These are phyloP conservation scores for Mythimna lalbum DNA, from an alignment of 2,888 invertebrate species.

Conservation along the genomic window DNA sequence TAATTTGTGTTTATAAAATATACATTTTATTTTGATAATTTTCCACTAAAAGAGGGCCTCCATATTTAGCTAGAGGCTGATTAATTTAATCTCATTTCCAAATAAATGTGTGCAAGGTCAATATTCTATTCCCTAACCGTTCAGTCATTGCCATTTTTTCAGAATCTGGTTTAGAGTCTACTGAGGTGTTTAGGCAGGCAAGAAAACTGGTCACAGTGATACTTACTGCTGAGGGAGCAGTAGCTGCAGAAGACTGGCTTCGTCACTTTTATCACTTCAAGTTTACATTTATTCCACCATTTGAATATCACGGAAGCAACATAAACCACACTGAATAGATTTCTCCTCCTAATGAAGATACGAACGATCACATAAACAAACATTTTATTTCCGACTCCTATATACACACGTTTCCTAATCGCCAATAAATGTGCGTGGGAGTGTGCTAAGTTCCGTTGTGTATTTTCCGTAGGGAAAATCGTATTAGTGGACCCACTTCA, in stretches of 20 bases:
- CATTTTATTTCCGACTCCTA: slow-evolving; percentile 8
- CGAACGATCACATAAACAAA: neutral
- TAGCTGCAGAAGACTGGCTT: too few relatives aligned
- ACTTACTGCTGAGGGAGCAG: neutral
- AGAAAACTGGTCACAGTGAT: too few relatives aligned
- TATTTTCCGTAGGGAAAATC: slow-evolving; percentile 69
- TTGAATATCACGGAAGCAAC: neutral
- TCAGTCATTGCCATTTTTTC: neutral
- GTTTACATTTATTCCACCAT: neutral
- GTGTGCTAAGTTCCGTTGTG: slow-evolving; percentile 58
- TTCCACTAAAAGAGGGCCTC: too few relatives aligned
- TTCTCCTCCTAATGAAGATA: neutral
- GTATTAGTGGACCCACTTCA: slow-evolving; percentile 63
- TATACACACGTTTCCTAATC: slow-evolving; percentile 35
- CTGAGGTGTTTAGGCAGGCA: neutral
- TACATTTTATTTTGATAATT: too few relatives aligned
- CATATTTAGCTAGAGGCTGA: neutral
- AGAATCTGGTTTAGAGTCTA: neutral
- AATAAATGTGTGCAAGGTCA: too few relatives aligned
- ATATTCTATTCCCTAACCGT: neutral
- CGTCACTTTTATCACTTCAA: too few relatives aligned
- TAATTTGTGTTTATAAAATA: too few relatives aligned
- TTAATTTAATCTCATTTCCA: too few relatives aligned
- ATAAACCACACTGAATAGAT: neutral
- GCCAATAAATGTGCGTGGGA: slow-evolving; percentile 43